Evolutionary conservation across 2,888 invertebrate species (phyloP).

Genomic region (Lamproptera curius): DNA sequence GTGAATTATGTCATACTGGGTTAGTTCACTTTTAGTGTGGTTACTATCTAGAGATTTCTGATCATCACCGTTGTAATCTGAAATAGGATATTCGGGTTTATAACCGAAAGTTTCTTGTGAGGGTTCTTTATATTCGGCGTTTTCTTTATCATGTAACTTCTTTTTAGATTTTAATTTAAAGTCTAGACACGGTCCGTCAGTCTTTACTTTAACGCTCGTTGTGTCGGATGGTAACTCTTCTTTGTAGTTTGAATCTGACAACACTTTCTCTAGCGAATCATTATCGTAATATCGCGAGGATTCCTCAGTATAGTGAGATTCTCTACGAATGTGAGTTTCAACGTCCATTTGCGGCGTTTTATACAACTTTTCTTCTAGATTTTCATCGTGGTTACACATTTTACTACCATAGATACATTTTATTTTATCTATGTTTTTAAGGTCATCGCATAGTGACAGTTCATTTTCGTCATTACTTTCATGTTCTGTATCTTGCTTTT

Average conservation of each 20-base stretch:
- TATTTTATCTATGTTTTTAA: conserved; percentile 44
- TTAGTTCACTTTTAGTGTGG: conserved; percentile 3
- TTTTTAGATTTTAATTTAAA: conserved; percentile 18
- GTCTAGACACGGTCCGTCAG: neutral
- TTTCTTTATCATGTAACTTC: conserved; percentile 40
- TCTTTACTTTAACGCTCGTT: conserved; percentile 20
- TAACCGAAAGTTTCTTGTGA: conserved; percentile 21
- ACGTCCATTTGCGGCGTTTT: conserved; percentile 61
- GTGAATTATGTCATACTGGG: conserved; percentile 37
- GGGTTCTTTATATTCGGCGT: conserved; percentile 24
- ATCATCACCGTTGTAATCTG: conserved; percentile 29
- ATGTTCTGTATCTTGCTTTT: conserved; percentile 32
- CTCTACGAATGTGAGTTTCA: conserved; percentile 43
- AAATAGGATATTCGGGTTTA: conserved; percentile 23
- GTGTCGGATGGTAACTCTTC: conserved; percentile 24
- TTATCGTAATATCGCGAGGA: conserved; percentile 35
- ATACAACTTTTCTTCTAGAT: conserved; percentile 56
- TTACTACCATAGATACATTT: conserved; percentile 54
- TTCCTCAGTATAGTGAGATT: conserved; percentile 30
- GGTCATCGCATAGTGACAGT: conserved; percentile 31
- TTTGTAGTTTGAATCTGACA: conserved; percentile 37
- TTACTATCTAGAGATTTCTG: neutral
- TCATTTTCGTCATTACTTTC: conserved; percentile 31
- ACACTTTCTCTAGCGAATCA: conserved; percentile 42
- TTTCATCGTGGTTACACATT: conserved; percentile 49